Conservation (phyloP, 2,888 invertebrate species). For the Lamproptera curius region DNA sequence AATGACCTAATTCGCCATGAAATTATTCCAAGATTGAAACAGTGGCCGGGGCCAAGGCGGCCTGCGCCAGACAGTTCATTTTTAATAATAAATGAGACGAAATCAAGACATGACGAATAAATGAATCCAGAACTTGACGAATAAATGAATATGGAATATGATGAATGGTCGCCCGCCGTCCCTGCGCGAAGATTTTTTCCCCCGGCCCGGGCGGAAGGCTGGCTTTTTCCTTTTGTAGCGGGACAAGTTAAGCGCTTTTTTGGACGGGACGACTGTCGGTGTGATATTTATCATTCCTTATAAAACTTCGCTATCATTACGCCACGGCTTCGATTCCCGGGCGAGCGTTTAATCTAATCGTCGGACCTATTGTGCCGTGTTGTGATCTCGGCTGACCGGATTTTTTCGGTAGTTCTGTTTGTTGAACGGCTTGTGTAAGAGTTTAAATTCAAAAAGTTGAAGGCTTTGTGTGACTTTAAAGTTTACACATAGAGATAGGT, state of each 20-base stretch:
- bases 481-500: too few relatives aligned
- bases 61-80: conserved; percentile 78
- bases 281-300: conserved; percentile 75
- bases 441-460: too few relatives aligned
- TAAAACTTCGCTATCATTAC: conserved; percentile 64
- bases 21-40: conserved; percentile 75
- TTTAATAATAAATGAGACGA: conserved; percentile 80
- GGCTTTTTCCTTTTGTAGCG: conserved; percentile 77
- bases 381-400: not conserved
- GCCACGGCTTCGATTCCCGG: conserved; percentile 51
- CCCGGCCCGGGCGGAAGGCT: conserved; percentile 74
- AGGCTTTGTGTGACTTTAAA: too few relatives aligned
- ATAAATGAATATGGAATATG: conserved; percentile 79
- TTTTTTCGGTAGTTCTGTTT: not conserved
- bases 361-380: conserved; percentile 12
- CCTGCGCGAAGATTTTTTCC: conserved; percentile 77
- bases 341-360: conserved; percentile 25
- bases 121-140: conserved; percentile 80
- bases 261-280: conserved; percentile 61
- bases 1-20: conserved; percentile 65
- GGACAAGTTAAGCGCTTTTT: conserved; percentile 78
- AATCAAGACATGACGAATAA: conserved; percentile 80
- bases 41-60: conserved; percentile 63
- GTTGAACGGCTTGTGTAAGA: too few relatives aligned
- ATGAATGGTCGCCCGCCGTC: conserved; percentile 74